Percentiles rank a stretch among this genome's conserved stretches.
Evolutionary conservation across 2,113 vertebrate genomes (phyloP).

Genomic region (Carassius auratus): DNA sequence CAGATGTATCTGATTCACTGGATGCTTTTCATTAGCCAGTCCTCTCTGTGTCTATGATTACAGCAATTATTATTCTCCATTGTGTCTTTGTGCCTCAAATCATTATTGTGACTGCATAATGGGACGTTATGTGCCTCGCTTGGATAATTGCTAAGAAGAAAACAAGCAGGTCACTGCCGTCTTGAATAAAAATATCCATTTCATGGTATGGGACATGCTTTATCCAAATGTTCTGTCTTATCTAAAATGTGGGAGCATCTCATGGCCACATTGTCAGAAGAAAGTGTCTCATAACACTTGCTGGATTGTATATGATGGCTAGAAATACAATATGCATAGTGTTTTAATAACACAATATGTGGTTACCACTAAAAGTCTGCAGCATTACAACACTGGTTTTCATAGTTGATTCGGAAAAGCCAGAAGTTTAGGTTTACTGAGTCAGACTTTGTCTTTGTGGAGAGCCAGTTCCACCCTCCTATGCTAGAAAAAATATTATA

Average conservation of each 20-base stretch:
- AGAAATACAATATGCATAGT: constrained; percentile 11
- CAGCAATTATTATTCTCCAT: constrained; percentile 29
- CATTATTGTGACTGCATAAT: constrained; percentile 21
- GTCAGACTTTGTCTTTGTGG: not conserved
- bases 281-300: not conserved
- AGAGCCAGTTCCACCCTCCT: not conserved
- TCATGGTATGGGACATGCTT: not conserved
- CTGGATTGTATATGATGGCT: not conserved
- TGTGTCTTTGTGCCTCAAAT: not conserved
- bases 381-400: not conserved
- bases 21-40: constrained; percentile 21
- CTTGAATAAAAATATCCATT: constrained; percentile 26
- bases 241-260: constrained; percentile 24
- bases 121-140: not conserved
- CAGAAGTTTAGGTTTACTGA: not conserved
- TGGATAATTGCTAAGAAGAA: constrained; percentile 7
- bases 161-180: constrained; percentile 8
- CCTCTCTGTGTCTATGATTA: constrained; percentile 23
- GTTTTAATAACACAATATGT: not conserved
- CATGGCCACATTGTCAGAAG: constrained; percentile 1
- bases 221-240: not conserved
- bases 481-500: not conserved
- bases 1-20: not conserved
- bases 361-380: not conserved
- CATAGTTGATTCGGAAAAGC: not conserved